Conservation (phyloP, 1,140 invertebrate species). For the Drosophila takahashii region DNA sequence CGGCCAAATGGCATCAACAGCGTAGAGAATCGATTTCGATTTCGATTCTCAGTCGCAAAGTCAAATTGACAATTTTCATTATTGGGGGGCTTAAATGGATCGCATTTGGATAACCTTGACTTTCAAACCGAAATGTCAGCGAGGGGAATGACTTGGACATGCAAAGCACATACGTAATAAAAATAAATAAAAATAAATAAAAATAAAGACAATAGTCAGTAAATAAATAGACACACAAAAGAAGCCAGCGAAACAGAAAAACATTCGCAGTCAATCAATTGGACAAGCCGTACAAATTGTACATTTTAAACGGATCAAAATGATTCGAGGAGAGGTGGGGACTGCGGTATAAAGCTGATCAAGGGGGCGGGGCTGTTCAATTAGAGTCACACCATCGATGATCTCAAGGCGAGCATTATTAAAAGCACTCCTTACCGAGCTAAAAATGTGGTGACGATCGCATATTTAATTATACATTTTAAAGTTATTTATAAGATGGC, state of each 20-base stretch:
- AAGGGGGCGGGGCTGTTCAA: constrained; percentile 11
- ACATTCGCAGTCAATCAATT: constrained; percentile 60
- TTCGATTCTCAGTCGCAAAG: constrained; percentile 34
- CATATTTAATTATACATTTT: neutral
- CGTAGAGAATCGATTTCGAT: constrained; percentile 18
- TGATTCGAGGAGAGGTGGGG: neutral
- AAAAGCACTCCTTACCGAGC: neutral
- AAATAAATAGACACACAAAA: constrained; percentile 44
- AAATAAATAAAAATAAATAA: constrained; percentile 20
- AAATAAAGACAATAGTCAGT: constrained; percentile 48
- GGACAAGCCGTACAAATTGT: constrained; percentile 64
- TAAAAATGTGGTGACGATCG: neutral
- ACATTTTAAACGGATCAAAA: constrained; percentile 59
- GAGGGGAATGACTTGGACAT: constrained; percentile 50
- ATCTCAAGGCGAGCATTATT: constrained; percentile 24
- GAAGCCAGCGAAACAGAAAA: constrained; percentile 18
- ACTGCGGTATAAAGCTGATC: neutral
- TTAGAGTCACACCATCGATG: constrained; percentile 18
- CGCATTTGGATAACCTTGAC: constrained; percentile 51
- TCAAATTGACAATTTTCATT: constrained; percentile 48
- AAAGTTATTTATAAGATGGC: too few relatives aligned
- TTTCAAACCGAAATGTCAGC: constrained; percentile 51
- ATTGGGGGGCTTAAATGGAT: constrained; percentile 13
- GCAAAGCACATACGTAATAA: constrained; percentile 28
- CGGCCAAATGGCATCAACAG: constrained; percentile 44